Percentiles rank a stretch among this genome's conserved stretches.
Conservation (phyloP, 2,113 vertebrate genomes). For the Stercorarius parasiticus region DNA sequence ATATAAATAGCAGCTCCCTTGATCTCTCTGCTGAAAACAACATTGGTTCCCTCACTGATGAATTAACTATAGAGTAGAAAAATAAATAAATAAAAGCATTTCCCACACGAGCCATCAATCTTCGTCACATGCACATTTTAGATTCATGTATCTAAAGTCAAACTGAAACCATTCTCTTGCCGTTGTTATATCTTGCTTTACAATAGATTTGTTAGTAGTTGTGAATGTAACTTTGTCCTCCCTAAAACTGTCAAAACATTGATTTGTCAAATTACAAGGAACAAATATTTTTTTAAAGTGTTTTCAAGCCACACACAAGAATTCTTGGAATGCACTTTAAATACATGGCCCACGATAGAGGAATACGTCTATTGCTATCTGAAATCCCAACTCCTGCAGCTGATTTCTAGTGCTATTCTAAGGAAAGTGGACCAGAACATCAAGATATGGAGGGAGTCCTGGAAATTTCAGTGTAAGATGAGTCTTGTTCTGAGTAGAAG, state of each 20-base stretch:
- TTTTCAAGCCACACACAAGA: neutral
- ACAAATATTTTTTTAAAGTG: neutral
- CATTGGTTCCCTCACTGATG: conserved; percentile 16
- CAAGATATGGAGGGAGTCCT: neutral
- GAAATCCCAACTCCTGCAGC: neutral
- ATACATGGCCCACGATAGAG: neutral
- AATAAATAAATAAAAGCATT: conserved; percentile 55
- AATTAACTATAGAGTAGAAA: conserved; percentile 46
- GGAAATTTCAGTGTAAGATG: neutral
- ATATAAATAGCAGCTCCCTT: conserved; percentile 64
- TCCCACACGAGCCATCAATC: conserved; percentile 24
- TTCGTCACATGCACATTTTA: neutral
- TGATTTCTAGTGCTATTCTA: neutral
- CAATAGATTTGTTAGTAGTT: neutral
- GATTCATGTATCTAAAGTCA: conserved; percentile 12
- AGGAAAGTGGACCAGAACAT: neutral
- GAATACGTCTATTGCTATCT: neutral
- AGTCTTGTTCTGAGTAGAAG: neutral
- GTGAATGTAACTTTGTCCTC: neutral
- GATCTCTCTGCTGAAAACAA: conserved; percentile 52
- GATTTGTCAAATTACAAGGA: neutral
- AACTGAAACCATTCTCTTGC: neutral
- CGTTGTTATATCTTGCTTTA: neutral
- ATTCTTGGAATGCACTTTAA: neutral
- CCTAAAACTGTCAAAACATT: neutral